A percentile compares a stretch with the other conserved stretches of the same genome.
phyloP scores from a whole-genome alignment of 2,113 vertebrate species.

The Bubo scandiacus region DNA sequence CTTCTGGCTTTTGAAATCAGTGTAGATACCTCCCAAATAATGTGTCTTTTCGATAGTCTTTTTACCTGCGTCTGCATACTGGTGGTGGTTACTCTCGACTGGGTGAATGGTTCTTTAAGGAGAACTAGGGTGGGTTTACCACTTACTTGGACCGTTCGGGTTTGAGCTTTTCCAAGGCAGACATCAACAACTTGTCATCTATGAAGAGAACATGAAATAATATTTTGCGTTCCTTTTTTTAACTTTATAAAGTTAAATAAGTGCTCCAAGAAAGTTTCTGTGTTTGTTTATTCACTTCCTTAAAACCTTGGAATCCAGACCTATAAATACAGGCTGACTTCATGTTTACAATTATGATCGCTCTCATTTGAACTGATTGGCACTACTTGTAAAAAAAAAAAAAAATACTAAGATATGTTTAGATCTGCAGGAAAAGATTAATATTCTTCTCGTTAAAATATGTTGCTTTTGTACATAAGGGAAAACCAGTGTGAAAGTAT shows the following conservation, averaged over 20 bases:
- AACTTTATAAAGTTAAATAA: neutral
- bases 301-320: neutral
- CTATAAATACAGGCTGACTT: slow-evolving; percentile 30
- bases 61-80: neutral
- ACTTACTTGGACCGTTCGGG: fast-evolving
- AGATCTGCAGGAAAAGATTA: neutral
- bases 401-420: neutral
- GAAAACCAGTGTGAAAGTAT: neutral
- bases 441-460: neutral
- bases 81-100: neutral
- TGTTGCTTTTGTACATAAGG: neutral
- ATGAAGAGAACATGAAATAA: neutral
- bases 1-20: neutral
- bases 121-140: neutral
- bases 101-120: neutral
- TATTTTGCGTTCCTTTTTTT: neutral
- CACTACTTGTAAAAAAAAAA: neutral
- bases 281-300: slow-evolving; percentile 23
- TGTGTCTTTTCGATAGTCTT: fast-evolving
- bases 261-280: neutral
- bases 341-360: neutral
- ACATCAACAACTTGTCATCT: neutral
- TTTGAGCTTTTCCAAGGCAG: neutral
- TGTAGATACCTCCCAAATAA: neutral
- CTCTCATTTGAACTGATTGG: neutral